phyloP scores from a whole-genome alignment of 2,888 invertebrate genomes.

The Brenthis daphne region DNA sequence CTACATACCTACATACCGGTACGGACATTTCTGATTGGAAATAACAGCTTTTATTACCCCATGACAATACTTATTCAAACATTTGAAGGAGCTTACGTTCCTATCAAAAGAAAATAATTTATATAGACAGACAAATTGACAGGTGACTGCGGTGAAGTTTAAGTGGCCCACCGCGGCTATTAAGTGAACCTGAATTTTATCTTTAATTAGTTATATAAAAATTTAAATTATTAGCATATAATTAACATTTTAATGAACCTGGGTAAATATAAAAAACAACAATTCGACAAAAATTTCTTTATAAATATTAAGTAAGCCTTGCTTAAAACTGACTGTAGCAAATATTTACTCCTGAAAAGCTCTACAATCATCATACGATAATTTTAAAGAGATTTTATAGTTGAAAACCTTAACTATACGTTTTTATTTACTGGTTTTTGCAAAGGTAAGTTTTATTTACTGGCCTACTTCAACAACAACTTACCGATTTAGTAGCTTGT shows the following conservation, averaged over 20 bases:
- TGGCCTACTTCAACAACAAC: constrained; percentile 6
- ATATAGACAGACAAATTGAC: constrained; percentile 23
- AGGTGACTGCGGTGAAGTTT: constrained; percentile 12
- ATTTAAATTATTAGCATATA: constrained; percentile 5
- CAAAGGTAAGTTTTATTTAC: background rate
- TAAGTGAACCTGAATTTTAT: constrained; percentile 16
- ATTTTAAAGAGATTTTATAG: too few species aligned
- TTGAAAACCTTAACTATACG: too few species aligned
- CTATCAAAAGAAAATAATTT: constrained; percentile 25
- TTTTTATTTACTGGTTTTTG: too few species aligned
- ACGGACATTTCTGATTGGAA: too few species aligned
- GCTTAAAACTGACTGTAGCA: too few species aligned
- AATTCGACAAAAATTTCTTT: too few species aligned
- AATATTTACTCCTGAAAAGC: too few species aligned
- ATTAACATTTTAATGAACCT: background rate
- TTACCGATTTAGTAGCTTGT: constrained; percentile 5
- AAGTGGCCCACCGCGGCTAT: constrained; percentile 12
- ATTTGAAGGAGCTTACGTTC: background rate
- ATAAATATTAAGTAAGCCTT: too few species aligned
- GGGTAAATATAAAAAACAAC: too few species aligned
- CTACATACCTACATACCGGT: too few species aligned
- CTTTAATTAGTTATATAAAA: constrained; percentile 16
- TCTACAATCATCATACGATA: too few species aligned
- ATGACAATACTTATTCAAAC: background rate
- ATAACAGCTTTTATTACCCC: background rate